Percentiles rank a stretch among this genome's conserved stretches.
phyloP scores from a whole-genome alignment of 2,888 invertebrate genomes.

The Girardia tigrina region DNA sequence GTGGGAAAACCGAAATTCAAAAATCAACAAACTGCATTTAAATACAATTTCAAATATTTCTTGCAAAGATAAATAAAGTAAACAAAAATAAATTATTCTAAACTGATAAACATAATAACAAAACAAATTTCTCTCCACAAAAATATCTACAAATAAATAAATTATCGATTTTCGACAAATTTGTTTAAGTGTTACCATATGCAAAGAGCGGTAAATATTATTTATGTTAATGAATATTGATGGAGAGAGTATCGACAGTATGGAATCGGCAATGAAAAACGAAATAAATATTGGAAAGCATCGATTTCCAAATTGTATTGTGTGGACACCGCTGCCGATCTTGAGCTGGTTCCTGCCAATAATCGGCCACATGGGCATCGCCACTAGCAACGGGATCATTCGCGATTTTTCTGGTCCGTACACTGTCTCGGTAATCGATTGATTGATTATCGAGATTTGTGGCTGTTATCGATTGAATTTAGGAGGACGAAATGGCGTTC shows the following conservation, averaged over 20 bases:
- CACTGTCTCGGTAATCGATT: constrained; percentile 66
- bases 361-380: constrained; percentile 94
- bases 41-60: too few species aligned
- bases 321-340: background rate
- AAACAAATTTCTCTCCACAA: too few species aligned
- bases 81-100: too few species aligned
- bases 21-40: too few species aligned
- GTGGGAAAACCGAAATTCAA: too few species aligned
- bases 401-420: constrained; percentile 95
- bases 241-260: background rate
- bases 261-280: constrained; percentile 8
- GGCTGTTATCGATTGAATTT: too few species aligned
- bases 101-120: too few species aligned
- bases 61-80: too few species aligned
- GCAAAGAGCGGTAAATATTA: background rate
- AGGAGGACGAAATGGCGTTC: constrained; percentile 55
- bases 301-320: constrained; percentile 1
- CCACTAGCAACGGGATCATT: constrained; percentile 70
- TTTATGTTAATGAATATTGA: background rate
- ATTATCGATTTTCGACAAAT: too few species aligned
- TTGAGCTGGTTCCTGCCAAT: constrained; percentile 81
- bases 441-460: too few species aligned
- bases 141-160: too few species aligned
- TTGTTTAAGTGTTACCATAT: background rate
- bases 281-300: constrained; percentile 5